These are phyloP conservation scores for Anableps anableps DNA, from an alignment of 2,797 vertebrate species.

Conservation along the genomic window DNA sequence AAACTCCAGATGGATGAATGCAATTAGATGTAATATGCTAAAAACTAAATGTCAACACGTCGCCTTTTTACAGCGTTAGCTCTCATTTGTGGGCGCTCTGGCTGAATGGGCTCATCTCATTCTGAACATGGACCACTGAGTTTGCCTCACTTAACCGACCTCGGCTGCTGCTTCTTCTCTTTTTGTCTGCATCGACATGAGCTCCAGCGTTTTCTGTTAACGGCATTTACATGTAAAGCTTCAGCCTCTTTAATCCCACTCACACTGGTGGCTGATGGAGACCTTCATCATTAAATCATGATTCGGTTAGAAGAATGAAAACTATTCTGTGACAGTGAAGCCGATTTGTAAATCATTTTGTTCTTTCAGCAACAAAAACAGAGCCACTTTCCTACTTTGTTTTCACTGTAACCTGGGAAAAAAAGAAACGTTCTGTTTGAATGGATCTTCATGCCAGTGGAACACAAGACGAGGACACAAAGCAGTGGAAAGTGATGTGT, in stretches of 20 bases:
- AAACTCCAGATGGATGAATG: constrained; percentile 67
- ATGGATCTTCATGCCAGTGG: constrained; percentile 46
- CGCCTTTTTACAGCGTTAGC: constrained; percentile 45
- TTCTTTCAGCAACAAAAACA: constrained; percentile 37
- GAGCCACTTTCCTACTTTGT: constrained; percentile 24
- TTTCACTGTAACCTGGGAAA: constrained; percentile 46
- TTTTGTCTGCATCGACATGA: constrained; percentile 33
- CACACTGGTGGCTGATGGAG: not conserved
- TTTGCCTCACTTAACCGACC: constrained; percentile 65
- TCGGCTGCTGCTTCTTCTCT: constrained; percentile 21
- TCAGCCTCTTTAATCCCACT: constrained; percentile 16
- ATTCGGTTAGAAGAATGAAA: constrained; percentile 7
- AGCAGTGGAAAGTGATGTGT: constrained; percentile 67
- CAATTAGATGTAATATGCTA: constrained; percentile 65
- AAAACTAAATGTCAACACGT: constrained; percentile 66
- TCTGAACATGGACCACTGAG: constrained; percentile 64
- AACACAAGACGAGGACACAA: constrained; percentile 67
- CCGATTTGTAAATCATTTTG: constrained; percentile 32
- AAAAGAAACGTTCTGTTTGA: constrained; percentile 56
- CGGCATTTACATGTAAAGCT: constrained; percentile 27
- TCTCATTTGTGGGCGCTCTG: constrained; percentile 56
- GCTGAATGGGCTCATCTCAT: constrained; percentile 50
- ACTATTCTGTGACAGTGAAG: not conserved
- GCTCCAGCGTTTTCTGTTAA: constrained; percentile 40
- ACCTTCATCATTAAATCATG: constrained; percentile 25